A percentile compares a stretch with the other conserved stretches of the same genome.
Evolutionary conservation across 2,888 invertebrate species (phyloP).

Genomic region (Drosophila glabriapex): DNA sequence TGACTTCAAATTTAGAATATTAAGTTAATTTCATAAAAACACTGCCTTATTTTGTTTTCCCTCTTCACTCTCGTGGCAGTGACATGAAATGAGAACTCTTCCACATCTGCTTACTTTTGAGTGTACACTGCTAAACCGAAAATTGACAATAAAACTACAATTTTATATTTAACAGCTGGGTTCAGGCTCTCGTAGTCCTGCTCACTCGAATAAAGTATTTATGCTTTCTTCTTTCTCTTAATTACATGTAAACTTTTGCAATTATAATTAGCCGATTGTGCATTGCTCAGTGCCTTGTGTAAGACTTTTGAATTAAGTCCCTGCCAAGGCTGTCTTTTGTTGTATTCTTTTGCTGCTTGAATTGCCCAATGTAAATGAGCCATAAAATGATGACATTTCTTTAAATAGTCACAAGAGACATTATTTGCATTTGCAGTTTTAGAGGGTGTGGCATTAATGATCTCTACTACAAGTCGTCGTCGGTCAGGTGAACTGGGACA

Average conservation of each 20-base stretch:
- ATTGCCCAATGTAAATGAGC: neutral
- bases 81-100: neutral
- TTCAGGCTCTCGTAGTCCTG: neutral
- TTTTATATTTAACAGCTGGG: neutral
- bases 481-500: slow-evolving; percentile 18
- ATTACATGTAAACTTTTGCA: neutral
- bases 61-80: neutral
- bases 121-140: neutral
- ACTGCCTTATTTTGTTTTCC: neutral
- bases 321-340: neutral
- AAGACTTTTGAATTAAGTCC: neutral
- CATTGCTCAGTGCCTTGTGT: neutral
- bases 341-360: neutral
- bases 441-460: slow-evolving; percentile 59
- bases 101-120: too few species aligned
- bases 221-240: neutral
- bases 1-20: neutral
- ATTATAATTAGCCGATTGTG: neutral
- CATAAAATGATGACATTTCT: slow-evolving; percentile 13
- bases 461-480: slow-evolving; percentile 55
- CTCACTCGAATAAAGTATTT: neutral
- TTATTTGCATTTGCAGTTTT: slow-evolving; percentile 31
- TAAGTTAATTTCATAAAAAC: neutral
- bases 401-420: slow-evolving; percentile 17
- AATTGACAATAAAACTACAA: neutral